Base-by-base conservation (phyloP, 2,113 vertebrate species). In the Danionella cerebrum region DNA sequence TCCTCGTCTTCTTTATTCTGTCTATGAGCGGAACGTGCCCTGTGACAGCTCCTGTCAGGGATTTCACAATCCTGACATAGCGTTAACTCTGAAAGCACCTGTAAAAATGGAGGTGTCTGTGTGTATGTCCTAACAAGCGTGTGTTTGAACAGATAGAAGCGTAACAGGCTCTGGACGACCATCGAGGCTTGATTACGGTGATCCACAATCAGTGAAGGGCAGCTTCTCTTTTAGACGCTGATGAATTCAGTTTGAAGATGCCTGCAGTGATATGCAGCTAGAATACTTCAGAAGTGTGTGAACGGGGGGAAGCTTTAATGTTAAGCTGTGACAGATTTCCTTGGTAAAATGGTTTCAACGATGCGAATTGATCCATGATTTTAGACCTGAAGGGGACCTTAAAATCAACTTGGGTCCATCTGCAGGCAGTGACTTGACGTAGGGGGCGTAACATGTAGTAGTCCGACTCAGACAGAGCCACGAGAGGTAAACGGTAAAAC, bases 11-110 rank as follows among this genome's bases (percentile, higher is more conserved):
- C 58, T 73, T 52, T 36, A 42, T 42, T 45, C 75, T 62, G 52
- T 50, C 51, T 50, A 31, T 48, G 31, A 70, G 62, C 63, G 55
- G 70, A 74, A 79, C 76, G 36, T 74, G 11, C 3, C 25, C 29
- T 13, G 44, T 84, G 84, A 81, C 84, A 83, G 80, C 67, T 73
- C 76, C 70, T 81, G 68, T 66, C 74, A 76, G 71, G 74, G 69
- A 75, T 77, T 80, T 80, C 65, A 76, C 59, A 78, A 77, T 65
- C 67, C 67, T 78, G 75, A 75, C 73, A 78, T 71, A 66, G 69
- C 36, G 53, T 73, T 74, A 76, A 81, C 69, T 73, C 41, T 45
- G 41, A 62, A 53, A 48, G 54, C 52, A 42, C 31, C 36, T 71
- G 35, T 52, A 53, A n/a, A 13, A 24, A 45, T 65, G 35, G 62